Evolutionary conservation across 1,140 invertebrate species (phyloP).

Genomic region (Tachypleus tridentatus): DNA sequence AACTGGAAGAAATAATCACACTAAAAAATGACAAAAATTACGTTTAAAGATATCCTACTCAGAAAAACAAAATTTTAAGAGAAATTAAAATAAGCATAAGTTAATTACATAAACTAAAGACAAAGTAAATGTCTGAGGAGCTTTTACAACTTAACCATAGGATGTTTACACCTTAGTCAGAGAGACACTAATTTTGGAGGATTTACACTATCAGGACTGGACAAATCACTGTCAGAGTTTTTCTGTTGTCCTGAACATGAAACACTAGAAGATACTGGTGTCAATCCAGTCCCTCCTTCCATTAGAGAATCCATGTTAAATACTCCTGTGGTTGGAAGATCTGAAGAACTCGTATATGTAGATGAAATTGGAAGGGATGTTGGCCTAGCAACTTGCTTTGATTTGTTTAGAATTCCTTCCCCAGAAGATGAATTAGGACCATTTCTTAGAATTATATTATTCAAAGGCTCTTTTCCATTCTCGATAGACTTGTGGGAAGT

Average conservation of each 20-base stretch:
- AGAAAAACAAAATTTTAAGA: no score
- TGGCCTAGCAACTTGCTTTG: slow-evolving; percentile 9
- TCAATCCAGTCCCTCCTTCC: slow-evolving; percentile 81
- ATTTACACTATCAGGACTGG: slow-evolving; percentile 49
- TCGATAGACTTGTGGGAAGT: no score
- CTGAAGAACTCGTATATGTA: slow-evolving; percentile 19
- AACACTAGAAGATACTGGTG: slow-evolving; percentile 46
- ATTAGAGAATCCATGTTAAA: slow-evolving; percentile 88
- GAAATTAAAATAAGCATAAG: no score
- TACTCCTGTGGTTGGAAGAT: slow-evolving; percentile 59
- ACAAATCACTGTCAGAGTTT: slow-evolving; percentile 43
- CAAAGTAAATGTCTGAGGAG: no score
- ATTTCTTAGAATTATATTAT: no score
- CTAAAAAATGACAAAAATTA: no score
- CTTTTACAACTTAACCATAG: no score
- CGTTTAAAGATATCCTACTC: no score
- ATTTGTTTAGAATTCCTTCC: neutral
- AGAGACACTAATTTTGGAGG: slow-evolving; percentile 59
- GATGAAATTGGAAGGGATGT: slow-evolving; percentile 14
- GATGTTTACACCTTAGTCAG: slow-evolving; percentile 28
- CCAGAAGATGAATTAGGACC: neutral
- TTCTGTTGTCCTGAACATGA: slow-evolving; percentile 56
- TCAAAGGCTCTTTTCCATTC: no score
- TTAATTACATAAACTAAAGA: no score
- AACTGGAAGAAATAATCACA: no score